These are phyloP conservation scores for Aspidoscelis tigris DNA, from an alignment of 2,113 vertebrate genomes.

Conservation along the genomic window DNA sequence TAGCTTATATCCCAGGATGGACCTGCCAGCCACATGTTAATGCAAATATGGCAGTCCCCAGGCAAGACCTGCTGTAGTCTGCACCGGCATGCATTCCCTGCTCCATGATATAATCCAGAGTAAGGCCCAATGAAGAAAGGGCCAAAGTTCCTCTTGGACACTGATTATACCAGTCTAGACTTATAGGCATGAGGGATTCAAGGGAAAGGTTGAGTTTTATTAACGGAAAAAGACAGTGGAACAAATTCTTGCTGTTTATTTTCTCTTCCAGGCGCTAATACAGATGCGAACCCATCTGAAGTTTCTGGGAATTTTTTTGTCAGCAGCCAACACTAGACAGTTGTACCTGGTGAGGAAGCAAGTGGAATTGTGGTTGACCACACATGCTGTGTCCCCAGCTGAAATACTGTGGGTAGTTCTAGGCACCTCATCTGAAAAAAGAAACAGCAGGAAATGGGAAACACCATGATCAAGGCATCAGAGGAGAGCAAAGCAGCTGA, in stretches of 20 bases:
- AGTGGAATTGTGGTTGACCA: not conserved
- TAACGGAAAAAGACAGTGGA: not conserved
- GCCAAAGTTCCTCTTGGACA: no score
- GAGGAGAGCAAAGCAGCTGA: not conserved
- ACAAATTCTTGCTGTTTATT: not conserved
- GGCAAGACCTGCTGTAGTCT: no score
- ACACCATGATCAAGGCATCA: not conserved
- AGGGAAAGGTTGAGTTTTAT: not conserved
- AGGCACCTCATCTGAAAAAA: not conserved
- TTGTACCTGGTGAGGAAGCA: no score
- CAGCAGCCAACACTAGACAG: no score
- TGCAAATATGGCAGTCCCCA: no score
- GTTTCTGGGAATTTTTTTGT: not conserved
- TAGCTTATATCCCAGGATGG: no score
- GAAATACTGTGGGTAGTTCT: not conserved
- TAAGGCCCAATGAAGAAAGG: no score
- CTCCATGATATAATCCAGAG: no score
- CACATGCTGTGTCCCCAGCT: not conserved
- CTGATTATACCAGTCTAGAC: not conserved
- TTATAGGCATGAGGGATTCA: no score
- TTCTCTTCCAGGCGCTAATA: not conserved
- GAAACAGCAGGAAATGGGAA: not conserved
- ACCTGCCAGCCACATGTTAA: no score
- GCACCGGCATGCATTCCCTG: no score
- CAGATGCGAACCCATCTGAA: not conserved